Conservation (phyloP, 2,888 invertebrate species). For the Beris chalybata region DNA sequence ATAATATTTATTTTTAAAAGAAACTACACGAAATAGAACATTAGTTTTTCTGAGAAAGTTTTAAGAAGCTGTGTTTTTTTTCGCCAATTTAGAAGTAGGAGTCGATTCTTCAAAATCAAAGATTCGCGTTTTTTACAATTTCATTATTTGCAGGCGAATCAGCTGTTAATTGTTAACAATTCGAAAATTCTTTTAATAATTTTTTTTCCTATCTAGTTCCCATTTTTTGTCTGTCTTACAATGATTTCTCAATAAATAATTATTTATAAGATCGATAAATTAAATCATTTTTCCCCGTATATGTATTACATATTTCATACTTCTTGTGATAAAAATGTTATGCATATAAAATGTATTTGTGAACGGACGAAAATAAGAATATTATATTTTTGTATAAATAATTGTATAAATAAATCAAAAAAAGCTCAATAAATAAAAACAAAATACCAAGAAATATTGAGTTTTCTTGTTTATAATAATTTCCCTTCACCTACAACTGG, state of each 20-base stretch:
- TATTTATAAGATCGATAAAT: too few species aligned
- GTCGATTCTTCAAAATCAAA: too few species aligned
- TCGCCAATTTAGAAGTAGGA: too few species aligned
- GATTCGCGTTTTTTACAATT: background rate
- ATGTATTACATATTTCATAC: conserved; percentile 38
- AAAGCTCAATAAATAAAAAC: conserved; percentile 4
- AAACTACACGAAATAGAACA: too few species aligned
- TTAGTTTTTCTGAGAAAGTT: too few species aligned
- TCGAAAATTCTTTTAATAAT: background rate
- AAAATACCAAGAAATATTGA: background rate
- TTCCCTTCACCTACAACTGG: too few species aligned
- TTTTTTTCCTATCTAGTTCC: conserved; percentile 19
- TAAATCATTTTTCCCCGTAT: conserved; percentile 3
- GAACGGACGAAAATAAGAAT: conserved; percentile 25
- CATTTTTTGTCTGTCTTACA: conserved; percentile 23
- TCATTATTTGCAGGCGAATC: background rate
- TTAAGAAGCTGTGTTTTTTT: background rate
- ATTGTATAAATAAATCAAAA: conserved; percentile 11
- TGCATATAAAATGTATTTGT: conserved; percentile 41
- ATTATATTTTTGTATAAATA: conserved; percentile 21
- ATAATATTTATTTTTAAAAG: too few species aligned
- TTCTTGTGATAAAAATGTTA: conserved; percentile 44
- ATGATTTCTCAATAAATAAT: conserved; percentile 9
- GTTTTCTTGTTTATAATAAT: too few species aligned
- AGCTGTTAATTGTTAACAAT: conserved; percentile 2